Percentiles rank a stretch among this genome's conserved stretches.
Conservation (phyloP, 2,113 vertebrate genomes). For the Sphyrna mokarran region DNA sequence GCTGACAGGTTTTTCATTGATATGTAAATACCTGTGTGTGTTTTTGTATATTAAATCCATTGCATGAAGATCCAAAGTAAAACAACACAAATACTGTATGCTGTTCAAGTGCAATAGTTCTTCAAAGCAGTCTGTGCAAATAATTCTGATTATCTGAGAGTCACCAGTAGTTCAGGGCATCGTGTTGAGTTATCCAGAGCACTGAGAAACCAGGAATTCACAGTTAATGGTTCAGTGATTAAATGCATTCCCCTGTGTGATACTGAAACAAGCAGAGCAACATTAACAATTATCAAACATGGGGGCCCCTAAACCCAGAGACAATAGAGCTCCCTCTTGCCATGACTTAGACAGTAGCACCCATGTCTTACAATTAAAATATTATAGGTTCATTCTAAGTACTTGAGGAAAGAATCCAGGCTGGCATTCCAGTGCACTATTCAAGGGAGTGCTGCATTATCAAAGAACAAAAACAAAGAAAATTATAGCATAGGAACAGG, state of each 20-base stretch:
- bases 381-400: neutral
- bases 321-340: neutral
- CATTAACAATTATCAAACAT: neutral
- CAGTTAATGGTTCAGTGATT: neutral
- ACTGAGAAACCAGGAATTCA: neutral
- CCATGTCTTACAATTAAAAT: too few relatives aligned
- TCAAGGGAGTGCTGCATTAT: neutral
- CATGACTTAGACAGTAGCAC: neutral
- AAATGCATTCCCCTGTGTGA: neutral
- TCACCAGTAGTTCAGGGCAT: neutral
- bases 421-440: neutral
- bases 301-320: neutral
- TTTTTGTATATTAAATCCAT: neutral
- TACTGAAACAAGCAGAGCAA: neutral
- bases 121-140: neutral
- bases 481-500: too few relatives aligned
- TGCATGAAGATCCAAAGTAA: neutral
- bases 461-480: too few relatives aligned
- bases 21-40: slow-evolving; percentile 1
- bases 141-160: neutral
- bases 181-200: neutral
- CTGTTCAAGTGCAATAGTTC: neutral
- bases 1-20: slow-evolving; percentile 26
- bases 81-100: neutral
- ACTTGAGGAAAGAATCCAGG: neutral